Base-by-base conservation (phyloP, 2,888 invertebrate species). In the Portevinia maculata region DNA sequence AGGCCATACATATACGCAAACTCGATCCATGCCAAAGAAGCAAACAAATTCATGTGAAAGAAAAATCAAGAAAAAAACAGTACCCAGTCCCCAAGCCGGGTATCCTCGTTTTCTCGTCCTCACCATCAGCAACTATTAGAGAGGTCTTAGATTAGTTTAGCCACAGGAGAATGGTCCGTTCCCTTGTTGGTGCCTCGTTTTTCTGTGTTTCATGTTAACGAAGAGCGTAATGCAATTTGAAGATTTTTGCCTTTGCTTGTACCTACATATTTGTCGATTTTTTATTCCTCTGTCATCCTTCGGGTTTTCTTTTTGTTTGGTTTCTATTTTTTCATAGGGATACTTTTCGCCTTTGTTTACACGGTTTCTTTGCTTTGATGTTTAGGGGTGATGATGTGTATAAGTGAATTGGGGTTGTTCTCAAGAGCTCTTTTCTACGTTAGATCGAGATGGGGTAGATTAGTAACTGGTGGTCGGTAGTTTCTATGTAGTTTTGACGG, bases 351-450 rank as follows among this genome's bases (percentile, higher is more conserved):
- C 52, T 71, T 78, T 83, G 71, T 73, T 78, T 78, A 55, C 67
- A 57, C 71, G 59, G 65, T 71, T 67, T 78, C 65, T 73, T 78
- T 67, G 70, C 78, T 53, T 83, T 78, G 78, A 83, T 83, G 78
- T 83, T 83, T 62, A 57, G 60, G 81, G 71, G 83, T 78, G 83
- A 83, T 78, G 83, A 83, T 83, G 83, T 83, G 83, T 78, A 73
- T 83, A 78, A 78, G 83, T 78, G 71, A 83, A 78, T 83, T 83
- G 83, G 78, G 83, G 78, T 78, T 60, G 50, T 83, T 83, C 5
- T 39, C 57, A 83, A 78, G 71, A 78, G 67, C 34, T 70, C 69
- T 37, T 67, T 76, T 73, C 37, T 53, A 57, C 83, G 37, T 13
- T 19, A 34, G 24, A 9, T 41, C 24, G 6, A 39, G 41, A 15